Conservation (phyloP, 2,797 vertebrate genomes). For the Lateolabrax maculatus region DNA sequence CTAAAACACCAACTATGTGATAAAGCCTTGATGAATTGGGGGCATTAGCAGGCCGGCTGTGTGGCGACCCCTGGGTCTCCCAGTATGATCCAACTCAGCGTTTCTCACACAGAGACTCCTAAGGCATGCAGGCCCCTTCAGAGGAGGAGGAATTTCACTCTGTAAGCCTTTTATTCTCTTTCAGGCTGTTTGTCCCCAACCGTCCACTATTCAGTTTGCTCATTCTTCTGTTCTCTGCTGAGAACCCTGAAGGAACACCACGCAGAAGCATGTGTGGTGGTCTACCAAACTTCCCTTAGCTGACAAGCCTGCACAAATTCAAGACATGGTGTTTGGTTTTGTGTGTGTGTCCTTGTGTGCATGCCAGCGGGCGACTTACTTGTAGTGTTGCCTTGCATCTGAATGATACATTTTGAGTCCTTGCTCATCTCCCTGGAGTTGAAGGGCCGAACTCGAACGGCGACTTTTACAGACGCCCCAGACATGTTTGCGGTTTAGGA, state of each 20-base stretch:
- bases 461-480: slow-evolving; percentile 98
- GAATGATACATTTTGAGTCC: slow-evolving; percentile 99
- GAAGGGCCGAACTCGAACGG: slow-evolving; percentile 97
- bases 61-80: slow-evolving; percentile 59
- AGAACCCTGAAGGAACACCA: slow-evolving; percentile 55
- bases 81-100: slow-evolving; percentile 68
- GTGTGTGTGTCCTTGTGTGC: slow-evolving; percentile 22
- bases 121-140: slow-evolving; percentile 73
- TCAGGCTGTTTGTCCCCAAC: slow-evolving; percentile 72
- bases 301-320: slow-evolving; percentile 37
- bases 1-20: slow-evolving; percentile 35
- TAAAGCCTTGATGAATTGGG: slow-evolving; percentile 48
- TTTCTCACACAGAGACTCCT: slow-evolving; percentile 73
- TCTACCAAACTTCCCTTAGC: slow-evolving; percentile 30
- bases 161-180: slow-evolving; percentile 77
- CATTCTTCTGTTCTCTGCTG: slow-evolving; percentile 65
- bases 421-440: slow-evolving; percentile 96
- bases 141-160: slow-evolving; percentile 67
- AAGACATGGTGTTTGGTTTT: slow-evolving; percentile 11
- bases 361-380: slow-evolving; percentile 88
- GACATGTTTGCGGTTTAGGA: slow-evolving; percentile 90
- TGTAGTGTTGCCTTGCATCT: slow-evolving; percentile 99
- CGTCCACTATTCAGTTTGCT: slow-evolving; percentile 71
- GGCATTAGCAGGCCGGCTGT: slow-evolving; percentile 42
- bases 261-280: slow-evolving; percentile 44